Evolutionary conservation across 2,113 vertebrate genomes (phyloP).

Genomic region (Eretmochelys imbricata): DNA sequence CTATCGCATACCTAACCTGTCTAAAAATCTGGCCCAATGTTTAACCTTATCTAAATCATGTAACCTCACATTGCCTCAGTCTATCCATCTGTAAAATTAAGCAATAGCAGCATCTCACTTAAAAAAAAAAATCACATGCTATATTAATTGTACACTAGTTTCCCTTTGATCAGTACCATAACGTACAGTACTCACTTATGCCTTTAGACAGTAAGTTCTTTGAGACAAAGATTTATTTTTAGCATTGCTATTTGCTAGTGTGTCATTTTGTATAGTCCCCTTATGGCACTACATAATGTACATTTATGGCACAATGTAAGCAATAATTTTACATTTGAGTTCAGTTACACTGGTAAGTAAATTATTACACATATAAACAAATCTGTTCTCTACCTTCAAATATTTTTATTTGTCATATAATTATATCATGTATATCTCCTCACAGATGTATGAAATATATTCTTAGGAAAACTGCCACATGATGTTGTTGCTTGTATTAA

Average conservation of each 20-base stretch:
- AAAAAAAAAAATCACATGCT: background rate
- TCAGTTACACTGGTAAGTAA: conserved; percentile 58
- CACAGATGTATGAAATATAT: conserved; percentile 74
- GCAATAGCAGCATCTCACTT: background rate
- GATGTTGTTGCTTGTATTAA: conserved; percentile 73
- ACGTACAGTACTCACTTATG: accelerated
- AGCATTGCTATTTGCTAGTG: background rate
- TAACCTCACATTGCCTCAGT: background rate
- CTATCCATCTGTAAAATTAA: background rate
- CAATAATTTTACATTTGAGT: conserved; percentile 55
- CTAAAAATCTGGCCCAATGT: background rate
- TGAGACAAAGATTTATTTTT: background rate
- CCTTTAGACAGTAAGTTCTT: background rate
- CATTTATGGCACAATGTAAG: conserved; percentile 6
- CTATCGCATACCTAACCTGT: accelerated
- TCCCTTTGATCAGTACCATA: accelerated
- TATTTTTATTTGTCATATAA: conserved; percentile 79
- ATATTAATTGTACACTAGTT: accelerated
- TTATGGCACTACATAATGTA: background rate
- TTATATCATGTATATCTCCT: conserved; percentile 69
- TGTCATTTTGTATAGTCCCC: background rate
- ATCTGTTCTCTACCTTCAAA: conserved; percentile 78
- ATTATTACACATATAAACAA: conserved; percentile 72
- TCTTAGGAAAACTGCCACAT: conserved; percentile 77
- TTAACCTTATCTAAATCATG: background rate